Evolutionary conservation across 2,113 vertebrate genomes (phyloP), one percentile per base, ranked within the genome.

Genomic region (Bostrychus sinensis): DNA sequence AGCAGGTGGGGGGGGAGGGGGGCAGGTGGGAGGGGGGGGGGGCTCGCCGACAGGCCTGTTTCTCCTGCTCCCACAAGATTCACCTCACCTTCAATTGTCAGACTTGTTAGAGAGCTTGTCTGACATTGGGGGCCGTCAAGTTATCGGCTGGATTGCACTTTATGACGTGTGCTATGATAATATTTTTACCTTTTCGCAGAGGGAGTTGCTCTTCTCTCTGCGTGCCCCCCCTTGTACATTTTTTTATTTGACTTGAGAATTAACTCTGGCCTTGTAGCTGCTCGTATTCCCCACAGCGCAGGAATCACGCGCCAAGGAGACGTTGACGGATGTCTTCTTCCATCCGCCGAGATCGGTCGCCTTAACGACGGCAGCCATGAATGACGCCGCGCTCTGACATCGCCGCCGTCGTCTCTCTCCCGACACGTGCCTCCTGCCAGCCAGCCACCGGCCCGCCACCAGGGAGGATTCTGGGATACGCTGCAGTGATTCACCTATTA

Each of bases 261-360:
- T 70, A 74, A 56, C 66, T 84, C 87, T 72, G 75, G 70, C 78
- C 70, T 75, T 28, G 62, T 73, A 0, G 57, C 78, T 28, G 14
- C 70, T 60, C 36, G 48, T 89, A 91, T 91, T 93, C 85, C 92
- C 91, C 75, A 66, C 73, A 70, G 68, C 34, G 51, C 82, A 72
- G 78, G 67, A 72, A 70, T 85, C 89, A 86, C 53, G 68, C 32
- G 60, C 87, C 88, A 86, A 75, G 78, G 50, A 83, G 92, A 93
- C 82, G 25, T 84, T 93, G 93, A 92, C 39, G 30, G 89, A 93
- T 92, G 86, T 88, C 84, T 93, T 89, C 84, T 82, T 92, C 84
- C 77, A 65, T 81, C 83, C 70, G 1, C 50, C 42, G 92, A 92
- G 87, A 92, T 80, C 87, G 87, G 88, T 86, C 73, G 62, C 84